Conservation (phyloP, 1,140 invertebrate genomes). For the Orchesella cincta region DNA sequence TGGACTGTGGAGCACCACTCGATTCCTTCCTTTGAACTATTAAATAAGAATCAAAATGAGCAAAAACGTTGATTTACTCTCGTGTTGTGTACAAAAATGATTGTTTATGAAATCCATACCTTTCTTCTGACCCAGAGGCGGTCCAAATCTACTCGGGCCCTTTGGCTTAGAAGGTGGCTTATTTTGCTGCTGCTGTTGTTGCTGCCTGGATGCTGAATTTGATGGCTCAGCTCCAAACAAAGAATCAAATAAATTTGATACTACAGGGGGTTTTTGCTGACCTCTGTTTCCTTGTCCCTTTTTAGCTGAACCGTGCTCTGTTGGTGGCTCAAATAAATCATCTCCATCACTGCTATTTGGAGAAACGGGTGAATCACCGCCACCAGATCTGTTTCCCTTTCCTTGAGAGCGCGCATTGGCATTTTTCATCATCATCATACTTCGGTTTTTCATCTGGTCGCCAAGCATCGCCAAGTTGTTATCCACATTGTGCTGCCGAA, state of each 20-base stretch:
- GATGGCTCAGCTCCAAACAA: not conserved
- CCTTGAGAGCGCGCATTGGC: not conserved
- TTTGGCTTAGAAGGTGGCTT: not conserved
- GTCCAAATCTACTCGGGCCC: not conserved
- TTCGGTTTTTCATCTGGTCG: not conserved
- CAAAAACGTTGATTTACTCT: not conserved
- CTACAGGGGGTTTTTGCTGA: not conserved
- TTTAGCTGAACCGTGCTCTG: conserved; percentile 32
- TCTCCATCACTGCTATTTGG: conserved; percentile 80
- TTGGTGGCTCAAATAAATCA: conserved; percentile 80
- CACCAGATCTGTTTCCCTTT: conserved; percentile 4
- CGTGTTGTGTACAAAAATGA: too few species aligned
- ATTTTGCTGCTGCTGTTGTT: not conserved
- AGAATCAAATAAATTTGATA: not conserved
- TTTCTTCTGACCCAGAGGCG: too few species aligned
- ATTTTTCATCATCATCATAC: not conserved
- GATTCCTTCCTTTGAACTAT: not conserved
- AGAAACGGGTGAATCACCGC: conserved; percentile 74
- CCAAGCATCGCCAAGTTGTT: not conserved
- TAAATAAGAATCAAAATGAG: not conserved
- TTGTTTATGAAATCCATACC: too few species aligned
- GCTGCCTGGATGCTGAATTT: not conserved
- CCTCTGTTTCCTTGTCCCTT: conserved; percentile 43
- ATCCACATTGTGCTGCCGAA: not conserved
- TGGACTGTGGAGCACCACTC: not conserved